Evolutionary conservation across 2,888 invertebrate genomes (phyloP), one percentile per base, ranked within the genome.

Genomic region (Sinodicranocentrus sp.): DNA sequence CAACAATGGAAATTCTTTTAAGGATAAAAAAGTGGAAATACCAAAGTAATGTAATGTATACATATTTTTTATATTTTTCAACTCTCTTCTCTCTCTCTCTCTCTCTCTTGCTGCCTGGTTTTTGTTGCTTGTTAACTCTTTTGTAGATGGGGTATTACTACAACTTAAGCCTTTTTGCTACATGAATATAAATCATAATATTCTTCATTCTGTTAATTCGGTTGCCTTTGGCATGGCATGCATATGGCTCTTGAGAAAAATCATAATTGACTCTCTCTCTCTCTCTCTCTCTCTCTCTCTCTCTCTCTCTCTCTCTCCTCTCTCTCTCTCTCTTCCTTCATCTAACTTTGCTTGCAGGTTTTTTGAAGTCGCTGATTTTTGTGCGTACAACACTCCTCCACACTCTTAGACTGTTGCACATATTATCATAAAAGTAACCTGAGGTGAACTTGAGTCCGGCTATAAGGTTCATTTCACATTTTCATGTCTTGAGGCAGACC

Each of bases 1-100:
- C 39, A 79, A 80, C 80, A 80, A 80, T 80, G 80, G 67, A 80
- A 48, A 80, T 80, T 80, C 80, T 73, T 80, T 67, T 57, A 73
- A 80, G 80, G 73, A 80, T 80, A 79, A 71, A 33, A 67, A 73
- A 67, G 79, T 79, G 71, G 79, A 79, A 79, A 79, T 23, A 13
- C 67, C 44, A 67, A 67, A 39, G 26, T 59, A 17, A 65, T 28
- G 39, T 65, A 28, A 21, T 63, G 33, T 63, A 17, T 28, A 63
- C n/a, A 8, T 10, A 10, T 8, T 59, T 23, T 15, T 19, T 52
- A 5, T 52, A n/a, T 28, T 61, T n/a, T n/a, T n/a, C n/a, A n/a
- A n/a, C n/a, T n/a, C n/a, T 61, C 13, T 61, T 26, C 10, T 15
- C 61, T 61, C 59, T 54, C 61, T 61, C 59, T 21, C 54, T 17